Evolutionary conservation across 2,888 invertebrate genomes (phyloP), one percentile per base, ranked within the genome.

Genomic region (Hirtodrosophila duncani): DNA sequence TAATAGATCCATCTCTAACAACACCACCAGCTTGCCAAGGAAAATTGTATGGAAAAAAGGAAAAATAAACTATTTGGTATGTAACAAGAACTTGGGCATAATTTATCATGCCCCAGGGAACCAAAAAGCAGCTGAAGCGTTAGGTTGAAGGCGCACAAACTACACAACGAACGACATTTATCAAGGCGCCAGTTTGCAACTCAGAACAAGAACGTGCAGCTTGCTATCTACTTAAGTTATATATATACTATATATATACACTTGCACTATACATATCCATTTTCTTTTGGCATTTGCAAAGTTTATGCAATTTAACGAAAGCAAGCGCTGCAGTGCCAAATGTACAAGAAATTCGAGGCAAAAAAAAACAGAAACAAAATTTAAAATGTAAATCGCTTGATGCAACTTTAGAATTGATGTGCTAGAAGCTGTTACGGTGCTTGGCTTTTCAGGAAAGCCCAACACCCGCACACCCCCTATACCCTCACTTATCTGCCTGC

Each of bases 51-150:
- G n/a, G n/a, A n/a, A n/a, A n/a, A n/a, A n/a, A n/a, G n/a, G n/a
- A n/a, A n/a, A 43, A 50, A 46, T 30, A 33, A 39, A 27, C 55
- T 46, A 36, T 31, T 53, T 52, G 41, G 51, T 36, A 46, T 67
- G 51, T 55, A 55, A 38, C 24, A 33, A 29, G 53, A 44, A 58
- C 52, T 59, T 57, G 50, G 60, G 59, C 45, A 67, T 67, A 70
- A 71, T 71, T 72, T 74, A 71, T 71, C 60, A 65, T 74, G 52
- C 70, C 57, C 52, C 43, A 26, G 60, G 60, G 74, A 57, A 52
- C 21, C 16, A 38, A 21, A 39, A 46, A 17, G 26, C 18, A 18
- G 6, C 14, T 31, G 11, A 26, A 26, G n/a, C n/a, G n/a, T n/a
- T n/a, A n/a, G n/a, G n/a, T n/a, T n/a, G n/a, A n/a, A n/a, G n/a